These are phyloP conservation scores for Ancistrus triradiatus DNA, from an alignment of 2,113 vertebrate species.

Conservation along the genomic window DNA sequence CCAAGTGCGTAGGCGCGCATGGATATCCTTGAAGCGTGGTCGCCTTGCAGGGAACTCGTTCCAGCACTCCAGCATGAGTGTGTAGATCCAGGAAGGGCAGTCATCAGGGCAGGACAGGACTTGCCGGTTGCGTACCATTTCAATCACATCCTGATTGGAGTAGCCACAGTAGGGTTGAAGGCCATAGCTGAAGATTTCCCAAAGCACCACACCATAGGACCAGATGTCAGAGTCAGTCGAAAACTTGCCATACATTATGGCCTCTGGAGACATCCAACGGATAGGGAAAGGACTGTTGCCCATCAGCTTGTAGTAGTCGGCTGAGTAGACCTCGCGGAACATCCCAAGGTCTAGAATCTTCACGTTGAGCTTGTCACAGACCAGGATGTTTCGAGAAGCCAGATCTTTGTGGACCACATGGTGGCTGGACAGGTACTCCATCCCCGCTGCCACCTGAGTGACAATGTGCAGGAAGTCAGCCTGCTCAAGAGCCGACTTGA, in stretches of 20 bases:
- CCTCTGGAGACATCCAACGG: conserved; percentile 96
- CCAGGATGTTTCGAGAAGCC: conserved; percentile 88
- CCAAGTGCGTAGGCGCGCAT: conserved; percentile 87
- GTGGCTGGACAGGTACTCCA: conserved; percentile 93
- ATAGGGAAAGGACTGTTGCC: conserved; percentile 84
- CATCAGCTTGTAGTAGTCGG: conserved; percentile 90
- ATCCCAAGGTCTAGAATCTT: conserved; percentile 93
- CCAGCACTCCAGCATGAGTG: conserved; percentile 95
- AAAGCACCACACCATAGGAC: conserved; percentile 90
- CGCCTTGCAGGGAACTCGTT: conserved; percentile 85
- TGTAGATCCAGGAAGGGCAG: conserved; percentile 90
- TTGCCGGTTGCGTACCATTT: conserved; percentile 88
- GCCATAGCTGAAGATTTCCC: conserved; percentile 97
- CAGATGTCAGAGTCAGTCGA: conserved; percentile 94
- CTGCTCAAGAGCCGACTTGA: conserved; percentile 88
- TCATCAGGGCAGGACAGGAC: conserved; percentile 89
- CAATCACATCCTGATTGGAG: conserved; percentile 95
- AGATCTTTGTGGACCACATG: conserved; percentile 94
- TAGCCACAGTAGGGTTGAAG: conserved; percentile 95
- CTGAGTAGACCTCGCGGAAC: conserved; percentile 92
- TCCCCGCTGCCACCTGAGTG: conserved; percentile 89
- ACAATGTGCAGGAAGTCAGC: conserved; percentile 88
- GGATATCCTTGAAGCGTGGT: conserved; percentile 93
- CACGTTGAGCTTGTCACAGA: conserved; percentile 86
- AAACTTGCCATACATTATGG: conserved; percentile 89